These are phyloP conservation scores for Ptychodera flava DNA, from an alignment of 35 echinoderm and acorn worm genomes.

Conservation along the genomic window DNA sequence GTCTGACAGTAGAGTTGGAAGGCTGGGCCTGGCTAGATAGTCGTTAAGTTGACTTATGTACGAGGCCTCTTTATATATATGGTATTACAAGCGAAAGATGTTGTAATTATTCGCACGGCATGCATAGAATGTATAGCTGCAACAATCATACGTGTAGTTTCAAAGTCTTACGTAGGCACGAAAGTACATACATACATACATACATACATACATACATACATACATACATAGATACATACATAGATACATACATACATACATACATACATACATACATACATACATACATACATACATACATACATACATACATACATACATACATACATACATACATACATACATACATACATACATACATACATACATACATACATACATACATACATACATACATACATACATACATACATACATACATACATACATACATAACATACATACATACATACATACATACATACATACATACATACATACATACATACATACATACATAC, in stretches of 20 bases:
- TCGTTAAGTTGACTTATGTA: too few species aligned
- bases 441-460: too few species aligned
- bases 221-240: neutral
- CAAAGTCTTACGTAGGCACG: neutral
- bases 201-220: neutral
- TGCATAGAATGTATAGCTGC: too few species aligned
- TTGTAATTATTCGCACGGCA: too few species aligned
- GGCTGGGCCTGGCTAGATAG: too few species aligned
- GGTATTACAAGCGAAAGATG: too few species aligned
- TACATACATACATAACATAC: too few species aligned
- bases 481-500: too few species aligned
- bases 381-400: conserved; percentile 2
- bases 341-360: conserved; percentile 2
- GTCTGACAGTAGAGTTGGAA: too few species aligned
- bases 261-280: neutral
- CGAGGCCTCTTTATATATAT: too few species aligned
- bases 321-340: neutral
- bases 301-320: neutral
- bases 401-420: conserved; percentile 2
- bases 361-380: conserved; percentile 2
- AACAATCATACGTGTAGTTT: too few species aligned
- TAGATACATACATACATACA: neutral
- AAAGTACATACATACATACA: neutral
- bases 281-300: neutral
- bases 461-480: too few species aligned